phyloP scores from a whole-genome alignment of 2,888 invertebrate genomes.

The Eristalis intricaria region DNA sequence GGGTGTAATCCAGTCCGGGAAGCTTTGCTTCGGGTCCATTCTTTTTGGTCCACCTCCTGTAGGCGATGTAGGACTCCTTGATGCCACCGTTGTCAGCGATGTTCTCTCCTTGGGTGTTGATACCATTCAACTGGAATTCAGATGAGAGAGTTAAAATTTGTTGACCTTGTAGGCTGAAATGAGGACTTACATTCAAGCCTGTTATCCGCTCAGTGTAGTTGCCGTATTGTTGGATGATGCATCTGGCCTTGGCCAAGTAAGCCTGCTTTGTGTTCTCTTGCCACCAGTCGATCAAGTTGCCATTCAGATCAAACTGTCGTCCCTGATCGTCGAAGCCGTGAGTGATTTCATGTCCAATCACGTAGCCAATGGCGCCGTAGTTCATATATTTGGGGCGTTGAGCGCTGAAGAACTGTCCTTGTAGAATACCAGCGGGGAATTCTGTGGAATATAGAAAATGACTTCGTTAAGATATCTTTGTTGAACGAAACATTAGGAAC shows the following conservation, averaged over 20 bases:
- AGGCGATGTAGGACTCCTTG: conserved; percentile 94
- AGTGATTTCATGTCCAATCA: conserved; percentile 96
- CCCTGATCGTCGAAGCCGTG: conserved; percentile 95
- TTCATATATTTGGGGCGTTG: conserved; percentile 95
- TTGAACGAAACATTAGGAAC: too few relatives aligned
- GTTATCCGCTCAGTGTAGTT: conserved; percentile 92
- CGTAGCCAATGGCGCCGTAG: conserved; percentile 94
- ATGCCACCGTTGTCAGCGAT: conserved; percentile 97
- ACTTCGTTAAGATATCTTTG: neutral
- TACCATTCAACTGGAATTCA: conserved; percentile 89
- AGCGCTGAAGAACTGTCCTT: conserved; percentile 94
- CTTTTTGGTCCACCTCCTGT: conserved; percentile 87
- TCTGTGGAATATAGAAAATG: conserved; percentile 83
- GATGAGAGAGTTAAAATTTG: neutral
- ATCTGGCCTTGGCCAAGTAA: conserved; percentile 92
- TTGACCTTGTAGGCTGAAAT: neutral
- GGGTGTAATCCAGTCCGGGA: conserved; percentile 88
- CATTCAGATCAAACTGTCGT: conserved; percentile 94
- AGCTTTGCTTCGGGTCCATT: conserved; percentile 86
- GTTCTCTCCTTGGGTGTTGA: conserved; percentile 96
- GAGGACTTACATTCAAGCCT: conserved; percentile 81
- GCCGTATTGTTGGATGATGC: conserved; percentile 96
- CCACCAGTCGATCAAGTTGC: conserved; percentile 97
- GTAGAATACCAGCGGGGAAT: conserved; percentile 96
- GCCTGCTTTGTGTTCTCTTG: conserved; percentile 90